Evolutionary conservation across 2,888 invertebrate species (phyloP), one percentile per base, ranked within the genome.

Genomic region (Xanthorhoe spadicearia): DNA sequence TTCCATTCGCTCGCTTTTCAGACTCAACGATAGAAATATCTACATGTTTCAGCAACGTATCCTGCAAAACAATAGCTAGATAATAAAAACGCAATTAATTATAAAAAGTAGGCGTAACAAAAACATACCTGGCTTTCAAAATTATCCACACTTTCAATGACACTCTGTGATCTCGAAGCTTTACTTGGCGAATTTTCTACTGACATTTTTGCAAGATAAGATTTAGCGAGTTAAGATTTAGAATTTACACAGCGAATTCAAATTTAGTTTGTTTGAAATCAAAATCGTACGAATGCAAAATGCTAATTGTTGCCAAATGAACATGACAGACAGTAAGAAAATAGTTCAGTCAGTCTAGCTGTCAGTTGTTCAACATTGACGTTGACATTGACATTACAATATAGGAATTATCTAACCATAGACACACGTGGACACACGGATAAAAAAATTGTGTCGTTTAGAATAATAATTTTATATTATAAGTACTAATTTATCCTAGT

Each of bases 21-120:
- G 96, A 96, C 81, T 96, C 96, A 53, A 96, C 94, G 68, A 96
- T 96, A 66, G 95, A 94, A 80, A 96, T 96, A 88, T 96, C 96
- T 81, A 96, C 94, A 81, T 96, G 96, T 86, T 95, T 95, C 66
- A 96, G 84, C 67, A 96, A 86, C 43, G 94, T 94, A 80, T 95
- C 95, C 96, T 96, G 83, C 71, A 94, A 71, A 75, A 79, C 10
- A 79, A 7, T 73, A 70, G 23, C 61, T 32, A 57, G 68, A 69
- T 61, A 70, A 62, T 66, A 70, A 65, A 70, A 68, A 66, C 60
- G 65, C 46, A 71, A 61, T 70, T 32, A 69, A 69, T 18, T 19
- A 53, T 56, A 71, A 71, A 85, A 85, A 84, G 85, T 85, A 91
- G 89, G 89, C 86, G 89, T 86, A 76, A 69, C 71, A 69, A 74